These are phyloP conservation scores for Sminthurides bifidus DNA, from an alignment of 1,140 invertebrate species.

Conservation along the genomic window DNA sequence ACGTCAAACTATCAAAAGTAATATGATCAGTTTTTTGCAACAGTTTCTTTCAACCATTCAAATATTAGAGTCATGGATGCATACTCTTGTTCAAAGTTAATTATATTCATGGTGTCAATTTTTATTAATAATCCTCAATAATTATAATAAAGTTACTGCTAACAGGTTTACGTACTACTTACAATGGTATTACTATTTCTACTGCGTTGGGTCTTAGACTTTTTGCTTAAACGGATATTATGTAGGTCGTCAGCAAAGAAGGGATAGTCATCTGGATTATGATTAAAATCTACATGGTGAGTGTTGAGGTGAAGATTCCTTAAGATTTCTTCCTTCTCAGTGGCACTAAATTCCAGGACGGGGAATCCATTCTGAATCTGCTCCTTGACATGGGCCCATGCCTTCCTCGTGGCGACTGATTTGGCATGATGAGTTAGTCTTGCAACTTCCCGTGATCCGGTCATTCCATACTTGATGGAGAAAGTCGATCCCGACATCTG, in stretches of 20 bases:
- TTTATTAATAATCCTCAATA: no score
- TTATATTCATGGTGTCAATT: not conserved
- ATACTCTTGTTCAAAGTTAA: not conserved
- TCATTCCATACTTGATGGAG: conserved; percentile 64
- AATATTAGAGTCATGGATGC: not conserved
- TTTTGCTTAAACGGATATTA: conserved; percentile 80
- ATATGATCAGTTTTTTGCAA: conserved; percentile 11
- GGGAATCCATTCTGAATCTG: conserved; percentile 61
- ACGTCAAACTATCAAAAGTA: conserved; percentile 3
- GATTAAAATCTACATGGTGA: conserved; percentile 82
- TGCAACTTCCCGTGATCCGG: conserved; percentile 71
- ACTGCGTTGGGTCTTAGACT: conserved; percentile 34
- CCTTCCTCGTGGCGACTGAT: conserved; percentile 67
- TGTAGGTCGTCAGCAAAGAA: conserved; percentile 89
- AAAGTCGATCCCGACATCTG: conserved; percentile 60
- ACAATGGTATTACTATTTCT: conserved; percentile 7
- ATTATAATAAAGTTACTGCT: no score
- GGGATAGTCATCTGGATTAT: conserved; percentile 75
- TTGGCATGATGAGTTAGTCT: conserved; percentile 78
- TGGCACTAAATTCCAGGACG: conserved; percentile 42
- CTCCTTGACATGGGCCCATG: conserved; percentile 82
- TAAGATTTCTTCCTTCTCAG: conserved; percentile 74
- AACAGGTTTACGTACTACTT: no score
- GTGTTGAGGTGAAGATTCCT: conserved; percentile 66
- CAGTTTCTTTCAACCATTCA: not conserved